These are phyloP conservation scores for Gandaritis pyraliata DNA, from an alignment of 2,888 invertebrate genomes.

Conservation along the genomic window DNA sequence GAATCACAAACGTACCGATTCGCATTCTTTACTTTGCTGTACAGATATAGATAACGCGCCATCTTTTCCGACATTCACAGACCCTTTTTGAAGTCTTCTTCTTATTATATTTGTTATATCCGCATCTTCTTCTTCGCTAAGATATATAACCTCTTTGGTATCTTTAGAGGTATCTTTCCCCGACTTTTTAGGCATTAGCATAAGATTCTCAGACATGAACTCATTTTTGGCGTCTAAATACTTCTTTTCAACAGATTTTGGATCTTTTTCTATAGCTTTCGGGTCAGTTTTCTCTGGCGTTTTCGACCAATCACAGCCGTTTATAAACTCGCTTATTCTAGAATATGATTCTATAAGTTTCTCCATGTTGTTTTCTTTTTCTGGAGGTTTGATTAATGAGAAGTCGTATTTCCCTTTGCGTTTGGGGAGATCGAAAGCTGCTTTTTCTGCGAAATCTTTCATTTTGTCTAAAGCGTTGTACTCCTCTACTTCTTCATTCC, in stretches of 20 bases:
- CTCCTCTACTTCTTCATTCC: constrained; percentile 70
- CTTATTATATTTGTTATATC: constrained; percentile 67
- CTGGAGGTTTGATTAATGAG: constrained; percentile 49
- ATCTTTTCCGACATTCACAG: constrained; percentile 73
- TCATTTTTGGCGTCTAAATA: constrained; percentile 80
- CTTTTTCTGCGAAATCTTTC: constrained; percentile 81
- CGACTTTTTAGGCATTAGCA: constrained; percentile 71
- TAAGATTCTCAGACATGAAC: constrained; percentile 77
- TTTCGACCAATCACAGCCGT: constrained; percentile 80
- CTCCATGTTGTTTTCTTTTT: constrained; percentile 69
- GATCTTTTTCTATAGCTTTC: constrained; percentile 57
- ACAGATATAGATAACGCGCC: constrained; percentile 77
- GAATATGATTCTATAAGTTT: constrained; percentile 77
- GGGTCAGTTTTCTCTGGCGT: constrained; percentile 66
- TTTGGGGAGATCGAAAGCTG: constrained; percentile 76
- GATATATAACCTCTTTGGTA: constrained; percentile 65
- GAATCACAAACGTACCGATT: constrained; percentile 66
- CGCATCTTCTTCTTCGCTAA: constrained; percentile 74
- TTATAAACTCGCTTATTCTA: constrained; percentile 77
- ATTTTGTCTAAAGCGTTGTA: constrained; percentile 81
- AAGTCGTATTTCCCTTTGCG: constrained; percentile 68
- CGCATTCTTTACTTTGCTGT: constrained; percentile 59
- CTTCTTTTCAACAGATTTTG: constrained; percentile 71
- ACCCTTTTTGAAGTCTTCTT: constrained; percentile 69
- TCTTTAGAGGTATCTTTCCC: constrained; percentile 62